Evolutionary conservation across 2,797 vertebrate genomes (phyloP), one percentile per base, ranked within the genome.

Genomic region (Leptoclinus maculatus): DNA sequence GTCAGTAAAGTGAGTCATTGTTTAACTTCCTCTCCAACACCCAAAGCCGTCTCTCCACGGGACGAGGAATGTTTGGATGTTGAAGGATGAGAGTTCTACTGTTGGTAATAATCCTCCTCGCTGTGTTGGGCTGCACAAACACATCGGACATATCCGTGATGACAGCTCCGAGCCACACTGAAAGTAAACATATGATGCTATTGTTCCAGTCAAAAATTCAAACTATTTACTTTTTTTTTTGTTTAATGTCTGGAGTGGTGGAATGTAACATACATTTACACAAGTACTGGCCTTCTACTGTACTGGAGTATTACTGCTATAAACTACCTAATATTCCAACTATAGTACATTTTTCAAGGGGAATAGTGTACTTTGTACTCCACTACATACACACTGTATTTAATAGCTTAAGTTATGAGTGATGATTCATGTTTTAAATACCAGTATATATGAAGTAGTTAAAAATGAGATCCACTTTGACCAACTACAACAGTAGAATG

Each of bases 11-110:
- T 92, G 91, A 88, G 87, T 93, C 89, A 92, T 90, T 92, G 91
- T 95, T 94, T 92, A 90, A 93, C 93, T 93, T 93, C 88, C 87
- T 91, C 84, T 90, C 83, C 85, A 85, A 91, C 91, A 93, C 91
- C 89, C 88, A 85, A 86, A 89, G 84, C 76, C 74, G 74, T 88
- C 83, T 85, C 90, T 88, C 86, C 70, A 62, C 39, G 27, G 90
- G 86, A 88, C 17, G 79, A 84, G 85, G 85, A 91, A 92, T 90
- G 91, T 92, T 85, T 85, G 89, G 83, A 90, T 89, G 89, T 87
- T 88, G 87, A 91, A 81, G 83, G 91, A 91, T 89, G 79, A 79
- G 80, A 87, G 80, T 78, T 93, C 88, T 89, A 92, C 90, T 89
- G 91, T 91, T 89, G 87, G 81, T 91, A 80, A 87, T 87, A 87